phyloP scores from a whole-genome alignment of 2,888 invertebrate species.

The Orthonevra nobilis region DNA sequence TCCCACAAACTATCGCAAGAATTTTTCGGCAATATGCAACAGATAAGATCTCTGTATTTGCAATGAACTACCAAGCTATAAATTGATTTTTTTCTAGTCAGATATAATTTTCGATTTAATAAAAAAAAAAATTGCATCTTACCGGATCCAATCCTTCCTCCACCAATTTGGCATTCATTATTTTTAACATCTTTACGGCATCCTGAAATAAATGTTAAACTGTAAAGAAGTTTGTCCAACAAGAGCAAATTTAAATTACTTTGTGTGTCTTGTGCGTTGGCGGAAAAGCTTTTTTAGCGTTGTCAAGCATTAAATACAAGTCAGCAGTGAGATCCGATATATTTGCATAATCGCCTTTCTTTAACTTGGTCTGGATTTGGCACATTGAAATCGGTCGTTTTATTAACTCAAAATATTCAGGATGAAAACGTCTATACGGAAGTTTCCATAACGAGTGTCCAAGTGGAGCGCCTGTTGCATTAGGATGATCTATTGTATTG shows the following conservation, averaged over 20 bases:
- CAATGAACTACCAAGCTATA: too few species aligned
- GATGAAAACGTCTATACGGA: conserved; percentile 94
- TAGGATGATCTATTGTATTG: conserved; percentile 78
- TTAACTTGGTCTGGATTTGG: conserved; percentile 93
- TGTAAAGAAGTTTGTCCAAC: too few species aligned
- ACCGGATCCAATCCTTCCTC: conserved; percentile 78
- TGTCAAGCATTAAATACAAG: conserved; percentile 97
- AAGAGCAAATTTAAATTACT: conserved; percentile 78
- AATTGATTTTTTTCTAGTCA: too few species aligned
- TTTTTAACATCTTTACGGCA: conserved; percentile 90
- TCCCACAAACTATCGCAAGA: too few species aligned
- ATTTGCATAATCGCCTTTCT: conserved; percentile 90
- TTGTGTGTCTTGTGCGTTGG: conserved; percentile 90
- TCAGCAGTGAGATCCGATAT: conserved; percentile 95
- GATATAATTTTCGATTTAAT: too few species aligned
- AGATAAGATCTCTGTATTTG: too few species aligned
- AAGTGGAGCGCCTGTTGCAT: conserved; percentile 86
- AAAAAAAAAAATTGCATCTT: conserved; percentile 48
- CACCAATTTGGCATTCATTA: conserved; percentile 88
- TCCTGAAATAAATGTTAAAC: conserved; percentile 81
- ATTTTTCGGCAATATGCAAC: too few species aligned
- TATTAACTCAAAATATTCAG: conserved; percentile 98
- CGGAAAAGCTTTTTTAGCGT: conserved; percentile 94
- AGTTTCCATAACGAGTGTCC: conserved; percentile 96
- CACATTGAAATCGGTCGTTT: conserved; percentile 96